Evolutionary conservation across 2,797 vertebrate genomes (phyloP).

Genomic region (Miichthys miiuy): DNA sequence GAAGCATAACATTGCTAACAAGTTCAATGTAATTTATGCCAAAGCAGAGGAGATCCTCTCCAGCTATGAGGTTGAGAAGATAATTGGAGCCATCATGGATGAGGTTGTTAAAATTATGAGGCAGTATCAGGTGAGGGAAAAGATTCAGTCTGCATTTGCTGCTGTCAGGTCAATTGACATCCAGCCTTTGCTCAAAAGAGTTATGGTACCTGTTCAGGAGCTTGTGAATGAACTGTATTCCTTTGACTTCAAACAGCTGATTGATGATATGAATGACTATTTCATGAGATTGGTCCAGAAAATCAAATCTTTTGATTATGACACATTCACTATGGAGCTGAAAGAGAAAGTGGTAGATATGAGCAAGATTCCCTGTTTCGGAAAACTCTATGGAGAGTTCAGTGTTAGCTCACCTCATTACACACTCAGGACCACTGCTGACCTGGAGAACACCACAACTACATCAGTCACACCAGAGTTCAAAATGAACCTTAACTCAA

Average conservation of each 20-base stretch:
- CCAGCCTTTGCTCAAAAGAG: slow-evolving; percentile 81
- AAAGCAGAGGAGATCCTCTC: slow-evolving; percentile 85
- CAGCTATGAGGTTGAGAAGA: slow-evolving; percentile 88
- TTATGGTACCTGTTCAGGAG: slow-evolving; percentile 79
- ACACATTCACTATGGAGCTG: slow-evolving; percentile 85
- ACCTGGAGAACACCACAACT: slow-evolving; percentile 88
- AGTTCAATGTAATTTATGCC: slow-evolving; percentile 80
- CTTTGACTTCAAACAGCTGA: slow-evolving; percentile 87
- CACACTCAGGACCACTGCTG: slow-evolving; percentile 83
- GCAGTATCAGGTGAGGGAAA: slow-evolving; percentile 89
- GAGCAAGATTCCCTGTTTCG: slow-evolving; percentile 89
- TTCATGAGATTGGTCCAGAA: slow-evolving; percentile 83
- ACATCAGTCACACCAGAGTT: slow-evolving; percentile 84
- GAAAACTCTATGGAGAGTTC: slow-evolving; percentile 90
- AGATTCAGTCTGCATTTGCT: slow-evolving; percentile 79
- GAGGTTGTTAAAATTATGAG: slow-evolving; percentile 87
- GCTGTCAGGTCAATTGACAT: slow-evolving; percentile 86
- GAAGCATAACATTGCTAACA: slow-evolving; percentile 84
- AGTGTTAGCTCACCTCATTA: slow-evolving; percentile 89
- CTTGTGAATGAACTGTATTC: slow-evolving; percentile 84
- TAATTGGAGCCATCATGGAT: slow-evolving; percentile 86
- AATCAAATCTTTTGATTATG: slow-evolving; percentile 89
- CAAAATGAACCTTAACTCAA: slow-evolving; percentile 85
- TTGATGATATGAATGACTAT: slow-evolving; percentile 86
- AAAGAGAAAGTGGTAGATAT: slow-evolving; percentile 86